Base-by-base conservation (phyloP, 2,797 vertebrate genomes). In the Prunella strophiata region DNA sequence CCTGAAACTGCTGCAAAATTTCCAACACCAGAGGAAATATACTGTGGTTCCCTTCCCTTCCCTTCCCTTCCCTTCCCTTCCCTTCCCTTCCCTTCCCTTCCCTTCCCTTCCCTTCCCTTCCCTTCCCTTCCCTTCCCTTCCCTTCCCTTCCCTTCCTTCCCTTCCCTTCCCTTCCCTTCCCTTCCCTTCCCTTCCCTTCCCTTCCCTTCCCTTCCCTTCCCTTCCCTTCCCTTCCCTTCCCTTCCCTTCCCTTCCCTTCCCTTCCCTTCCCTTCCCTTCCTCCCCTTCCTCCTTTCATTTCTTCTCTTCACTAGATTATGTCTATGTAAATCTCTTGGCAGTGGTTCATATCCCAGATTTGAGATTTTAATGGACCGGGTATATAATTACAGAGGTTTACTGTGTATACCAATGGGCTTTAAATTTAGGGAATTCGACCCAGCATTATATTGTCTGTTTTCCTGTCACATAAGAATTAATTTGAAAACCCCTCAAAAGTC, bases 291-390 rank as follows among this genome's bases (percentile, higher is more conserved):
- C 7, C 17, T 45, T 18, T 11, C 11, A 16, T 32, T 23, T 18
- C 32, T 15, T 29, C 30, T 25, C n/a, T 50, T 50, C 19, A 8
- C n/a, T 21, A 30, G 19, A 8, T 30, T 78, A 62, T 65, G 9
- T 40, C 10, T 88, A 3, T 54, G 48, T 72, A 94, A 91, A 73
- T 92, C 13, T 71, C 45, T 74, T 78, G 81, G 61, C 40, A 68
- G 16, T 59, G 20, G 10, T 88, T 40, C 50, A 25, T 54, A 74
- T 51, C 21, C 22, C 45, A 68, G 16, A 22, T n/a, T 18, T 45
- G 18, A 65, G n/a, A n/a, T 59, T 85, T 72, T 83, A 78, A 74
- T 61, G 67, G 88, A 80, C 5, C 4, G 62, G 6, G 17, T 93
- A 14, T 30, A 52, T 51, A 86, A 79, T n/a, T n/a, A 20, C 47